Percentiles rank a stretch among this genome's conserved stretches.
These are phyloP conservation scores for Hippopotamyrus pictus DNA, from an alignment of 2,797 vertebrate genomes.

Conservation along the genomic window DNA sequence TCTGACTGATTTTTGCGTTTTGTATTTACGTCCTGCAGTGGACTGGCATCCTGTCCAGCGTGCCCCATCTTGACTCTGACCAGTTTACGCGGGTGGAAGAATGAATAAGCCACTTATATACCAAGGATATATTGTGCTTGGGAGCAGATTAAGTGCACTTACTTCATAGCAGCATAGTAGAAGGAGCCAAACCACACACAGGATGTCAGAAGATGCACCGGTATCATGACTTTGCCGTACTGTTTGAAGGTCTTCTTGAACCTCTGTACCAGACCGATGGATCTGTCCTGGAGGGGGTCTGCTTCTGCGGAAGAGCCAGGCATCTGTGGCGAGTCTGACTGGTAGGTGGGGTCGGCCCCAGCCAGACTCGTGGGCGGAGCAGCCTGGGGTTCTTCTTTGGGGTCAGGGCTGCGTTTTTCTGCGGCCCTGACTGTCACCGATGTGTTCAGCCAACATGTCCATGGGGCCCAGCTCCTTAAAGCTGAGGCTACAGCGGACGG, in stretches of 20 bases:
- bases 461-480: constrained; percentile 25
- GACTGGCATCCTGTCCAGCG: not conserved
- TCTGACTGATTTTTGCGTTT: not conserved
- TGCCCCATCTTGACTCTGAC: not conserved
- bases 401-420: constrained; percentile 43
- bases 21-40: not conserved
- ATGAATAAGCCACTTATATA: not conserved
- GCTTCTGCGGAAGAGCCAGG: constrained; percentile 51
- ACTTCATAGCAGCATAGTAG: constrained; percentile 96
- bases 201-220: constrained; percentile 86
- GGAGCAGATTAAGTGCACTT: constrained; percentile 47
- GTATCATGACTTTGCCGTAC: constrained; percentile 94
- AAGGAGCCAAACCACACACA: constrained; percentile 88
- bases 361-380: not conserved
- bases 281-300: constrained; percentile 89
- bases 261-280: constrained; percentile 80
- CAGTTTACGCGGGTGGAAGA: not conserved
- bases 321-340: not conserved
- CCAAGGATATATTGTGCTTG: not conserved
- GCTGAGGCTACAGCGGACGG: not conserved
- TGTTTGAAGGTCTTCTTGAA: constrained; percentile 95
- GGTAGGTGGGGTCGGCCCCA: constrained; percentile 27
- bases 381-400: constrained; percentile 14
- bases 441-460: constrained; percentile 52
- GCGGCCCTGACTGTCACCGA: constrained; percentile 38